These are phyloP conservation scores for Perca fluviatilis DNA, from an alignment of 2,113 vertebrate species.

Conservation along the genomic window DNA sequence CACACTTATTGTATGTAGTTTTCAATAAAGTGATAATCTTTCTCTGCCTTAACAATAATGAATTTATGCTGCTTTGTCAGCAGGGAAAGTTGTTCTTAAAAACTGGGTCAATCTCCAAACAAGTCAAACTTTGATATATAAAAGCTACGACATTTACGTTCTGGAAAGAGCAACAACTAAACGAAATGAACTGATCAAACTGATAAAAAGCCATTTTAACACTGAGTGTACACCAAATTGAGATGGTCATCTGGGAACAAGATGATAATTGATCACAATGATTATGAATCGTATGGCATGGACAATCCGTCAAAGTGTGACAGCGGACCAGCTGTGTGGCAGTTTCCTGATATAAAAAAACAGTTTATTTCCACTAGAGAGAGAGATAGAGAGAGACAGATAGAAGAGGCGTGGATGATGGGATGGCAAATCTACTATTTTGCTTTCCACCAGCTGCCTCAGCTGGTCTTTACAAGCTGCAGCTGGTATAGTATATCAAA, in stretches of 20 bases:
- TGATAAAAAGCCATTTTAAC: too few relatives aligned
- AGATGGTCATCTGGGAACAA: constrained; percentile 72
- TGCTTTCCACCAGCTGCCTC: constrained; percentile 60
- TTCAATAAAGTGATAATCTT: neutral
- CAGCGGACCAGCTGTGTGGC: constrained; percentile 73
- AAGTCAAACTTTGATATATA: neutral
- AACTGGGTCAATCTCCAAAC: neutral
- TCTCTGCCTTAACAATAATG: neutral
- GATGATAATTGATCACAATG: constrained; percentile 74
- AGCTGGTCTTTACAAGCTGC: constrained; percentile 70
- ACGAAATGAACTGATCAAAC: neutral
- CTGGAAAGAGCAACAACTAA: neutral
- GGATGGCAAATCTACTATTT: constrained; percentile 53
- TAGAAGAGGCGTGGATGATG: constrained; percentile 45
- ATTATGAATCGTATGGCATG: constrained; percentile 60
- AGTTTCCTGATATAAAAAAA: constrained; percentile 60
- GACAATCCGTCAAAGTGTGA: constrained; percentile 70
- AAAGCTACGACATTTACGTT: neutral
- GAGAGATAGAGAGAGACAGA: constrained; percentile 26
- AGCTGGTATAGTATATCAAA: constrained; percentile 70
- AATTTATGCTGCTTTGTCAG: neutral
- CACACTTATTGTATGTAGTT: too few relatives aligned
- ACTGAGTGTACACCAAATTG: constrained; percentile 15
- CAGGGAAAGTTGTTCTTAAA: neutral
- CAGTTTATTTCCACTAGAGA: constrained; percentile 63